phyloP scores from a whole-genome alignment of 2,113 vertebrate species.

The Boleophthalmus pectinirostris region DNA sequence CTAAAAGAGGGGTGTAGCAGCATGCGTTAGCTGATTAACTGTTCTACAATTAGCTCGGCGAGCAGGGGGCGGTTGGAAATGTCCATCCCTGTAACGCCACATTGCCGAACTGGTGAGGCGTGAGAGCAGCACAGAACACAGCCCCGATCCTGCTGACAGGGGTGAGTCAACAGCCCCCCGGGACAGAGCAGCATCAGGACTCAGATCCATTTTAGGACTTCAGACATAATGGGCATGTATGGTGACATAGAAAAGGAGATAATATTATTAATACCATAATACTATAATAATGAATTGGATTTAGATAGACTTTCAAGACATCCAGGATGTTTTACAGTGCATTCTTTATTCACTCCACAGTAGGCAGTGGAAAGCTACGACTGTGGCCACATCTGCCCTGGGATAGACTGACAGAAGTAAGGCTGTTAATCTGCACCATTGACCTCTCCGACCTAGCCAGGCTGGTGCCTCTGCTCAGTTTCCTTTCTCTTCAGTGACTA shows the following conservation, averaged over 20 bases:
- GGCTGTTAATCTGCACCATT: too few relatives aligned
- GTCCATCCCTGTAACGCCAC: constrained; percentile 17
- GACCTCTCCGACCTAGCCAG: too few relatives aligned
- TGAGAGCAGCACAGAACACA: constrained; percentile 38
- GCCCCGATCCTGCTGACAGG: constrained; percentile 42
- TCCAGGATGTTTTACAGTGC: too few relatives aligned
- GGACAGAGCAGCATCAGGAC: constrained; percentile 15
- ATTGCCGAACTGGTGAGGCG: constrained; percentile 6
- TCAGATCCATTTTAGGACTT: not conserved
- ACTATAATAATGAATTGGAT: too few relatives aligned
- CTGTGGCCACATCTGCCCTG: too few relatives aligned
- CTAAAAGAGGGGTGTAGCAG: constrained; percentile 7
- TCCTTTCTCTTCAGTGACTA: too few relatives aligned
- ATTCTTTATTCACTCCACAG: too few relatives aligned
- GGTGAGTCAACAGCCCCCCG: constrained; percentile 16
- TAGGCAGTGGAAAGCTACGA: too few relatives aligned
- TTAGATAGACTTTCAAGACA: too few relatives aligned
- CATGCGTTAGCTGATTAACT: constrained; percentile 37
- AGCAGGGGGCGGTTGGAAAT: constrained; percentile 15
- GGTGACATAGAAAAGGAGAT: not conserved
- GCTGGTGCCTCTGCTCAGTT: too few relatives aligned
- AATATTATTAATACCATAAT: too few relatives aligned
- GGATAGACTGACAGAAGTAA: too few relatives aligned
- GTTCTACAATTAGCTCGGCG: constrained; percentile 36
- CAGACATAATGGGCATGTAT: not conserved